Evolutionary conservation across 1,140 invertebrate genomes (phyloP).

Genomic region (Tetraneura akinire): DNA sequence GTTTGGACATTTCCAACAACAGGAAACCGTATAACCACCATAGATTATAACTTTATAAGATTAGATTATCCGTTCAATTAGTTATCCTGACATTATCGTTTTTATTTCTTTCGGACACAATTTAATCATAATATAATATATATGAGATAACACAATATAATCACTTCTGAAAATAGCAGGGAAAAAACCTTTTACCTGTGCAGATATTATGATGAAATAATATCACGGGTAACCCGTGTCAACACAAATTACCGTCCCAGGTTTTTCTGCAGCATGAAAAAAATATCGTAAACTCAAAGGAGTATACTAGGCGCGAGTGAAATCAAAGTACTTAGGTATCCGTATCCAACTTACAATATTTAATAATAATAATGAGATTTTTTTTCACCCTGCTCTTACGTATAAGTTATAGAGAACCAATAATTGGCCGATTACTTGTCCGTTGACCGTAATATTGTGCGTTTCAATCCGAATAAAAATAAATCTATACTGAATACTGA

Average conservation of each 20-base stretch:
- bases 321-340: not conserved
- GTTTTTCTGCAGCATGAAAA: not conserved
- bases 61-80: not conserved
- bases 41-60: no score
- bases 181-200: not conserved
- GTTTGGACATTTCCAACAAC: not conserved
- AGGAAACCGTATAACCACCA: not conserved
- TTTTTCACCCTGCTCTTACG: not conserved
- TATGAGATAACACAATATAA: no score
- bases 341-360: not conserved
- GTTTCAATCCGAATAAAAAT: not conserved
- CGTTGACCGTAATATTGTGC: not conserved
- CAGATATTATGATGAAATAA: not conserved
- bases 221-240: not conserved
- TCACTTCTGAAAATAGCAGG: not conserved
- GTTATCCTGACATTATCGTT: not conserved
- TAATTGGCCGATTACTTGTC: not conserved
- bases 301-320: not conserved
- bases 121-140: no score
- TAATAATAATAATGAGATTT: not conserved
- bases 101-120: not conserved
- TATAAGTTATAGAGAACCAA: not conserved
- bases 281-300: not conserved
- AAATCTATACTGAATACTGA: not conserved
- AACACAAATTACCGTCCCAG: constrained; percentile 9